A percentile compares a stretch with the other conserved stretches of the same genome.
phyloP scores from a whole-genome alignment of 2,113 vertebrate species.

The Leptosomus discolor region DNA sequence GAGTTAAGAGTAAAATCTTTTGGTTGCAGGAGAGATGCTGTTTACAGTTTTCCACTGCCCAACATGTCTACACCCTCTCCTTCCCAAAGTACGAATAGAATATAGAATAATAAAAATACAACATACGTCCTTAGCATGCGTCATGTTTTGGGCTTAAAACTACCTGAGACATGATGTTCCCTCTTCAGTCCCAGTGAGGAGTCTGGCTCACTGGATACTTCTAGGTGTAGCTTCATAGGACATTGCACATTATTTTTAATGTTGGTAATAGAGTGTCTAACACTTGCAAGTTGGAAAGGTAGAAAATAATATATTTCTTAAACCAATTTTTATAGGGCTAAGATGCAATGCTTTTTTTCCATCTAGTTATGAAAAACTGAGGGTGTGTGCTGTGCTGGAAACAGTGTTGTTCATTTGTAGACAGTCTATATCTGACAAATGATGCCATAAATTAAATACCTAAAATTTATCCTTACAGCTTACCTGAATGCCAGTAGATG shows the following conservation, averaged over 20 bases:
- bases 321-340: background rate
- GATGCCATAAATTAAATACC: background rate
- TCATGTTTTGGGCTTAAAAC: background rate
- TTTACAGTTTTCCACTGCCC: background rate
- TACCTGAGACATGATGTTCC: background rate
- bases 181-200: background rate
- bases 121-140: background rate
- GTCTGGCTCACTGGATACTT: background rate
- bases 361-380: background rate
- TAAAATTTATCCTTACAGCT: background rate
- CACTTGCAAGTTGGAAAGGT: background rate
- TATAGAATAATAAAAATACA: background rate
- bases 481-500: background rate
- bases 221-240: background rate
- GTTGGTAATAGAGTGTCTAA: background rate
- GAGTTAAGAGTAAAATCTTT: background rate
- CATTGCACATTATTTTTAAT: background rate
- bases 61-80: fast-evolving
- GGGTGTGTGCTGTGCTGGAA: background rate
- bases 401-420: background rate
- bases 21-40: background rate
- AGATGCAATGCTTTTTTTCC: background rate
- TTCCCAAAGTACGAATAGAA: background rate
- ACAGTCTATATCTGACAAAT: background rate
- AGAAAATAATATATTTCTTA: background rate